Evolutionary conservation across 2,797 vertebrate genomes (phyloP), one percentile per base, ranked within the genome.

Genomic region (Cyclura pinguis): DNA sequence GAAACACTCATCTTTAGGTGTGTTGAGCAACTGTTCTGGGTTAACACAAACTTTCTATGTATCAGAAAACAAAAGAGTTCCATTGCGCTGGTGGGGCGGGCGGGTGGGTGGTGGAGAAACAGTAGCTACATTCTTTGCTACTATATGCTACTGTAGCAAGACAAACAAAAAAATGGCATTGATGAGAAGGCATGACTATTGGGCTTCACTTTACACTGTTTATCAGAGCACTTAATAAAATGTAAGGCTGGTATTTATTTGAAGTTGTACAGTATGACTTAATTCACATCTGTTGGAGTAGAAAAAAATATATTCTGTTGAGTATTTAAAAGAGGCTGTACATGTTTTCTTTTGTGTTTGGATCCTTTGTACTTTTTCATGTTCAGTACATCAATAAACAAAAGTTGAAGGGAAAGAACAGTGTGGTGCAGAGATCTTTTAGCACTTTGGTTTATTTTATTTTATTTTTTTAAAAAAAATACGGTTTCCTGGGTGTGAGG

Each of bases 361-460:
- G 96, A 99, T 99, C 98, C 98, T 99, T 99, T 98, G 98, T 98
- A 98, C 97, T 98, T 99, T 99, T 98, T 97, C 98, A 98, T 99
- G 98, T 99, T 99, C 98, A 97, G 98, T 99, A 99, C 99, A 99
- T 99, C 99, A 99, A 99, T 99, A 99, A 99, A 99, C 98, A 98
- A 98, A 92, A 98, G 98, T 98, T 99, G 98, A 99, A 99, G 98
- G 99, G 98, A 99, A 98, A 97, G 94, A 96, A 92, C 67, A 89
- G 93, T 94, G 95, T 97, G 93, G 35, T 1, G 90, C 95, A 87
- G 90, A 94, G 85, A 80, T 97, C 92, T 95, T 96, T 85, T 7
- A 0, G 13, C 62, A 47, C 85, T 9, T 64, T 85, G 81, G 12
- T 20, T 50, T 13, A 20, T 32, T 86, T 88, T 88, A 47, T 47